phyloP scores from a whole-genome alignment of 2,113 vertebrate genomes.

The human region DNA sequence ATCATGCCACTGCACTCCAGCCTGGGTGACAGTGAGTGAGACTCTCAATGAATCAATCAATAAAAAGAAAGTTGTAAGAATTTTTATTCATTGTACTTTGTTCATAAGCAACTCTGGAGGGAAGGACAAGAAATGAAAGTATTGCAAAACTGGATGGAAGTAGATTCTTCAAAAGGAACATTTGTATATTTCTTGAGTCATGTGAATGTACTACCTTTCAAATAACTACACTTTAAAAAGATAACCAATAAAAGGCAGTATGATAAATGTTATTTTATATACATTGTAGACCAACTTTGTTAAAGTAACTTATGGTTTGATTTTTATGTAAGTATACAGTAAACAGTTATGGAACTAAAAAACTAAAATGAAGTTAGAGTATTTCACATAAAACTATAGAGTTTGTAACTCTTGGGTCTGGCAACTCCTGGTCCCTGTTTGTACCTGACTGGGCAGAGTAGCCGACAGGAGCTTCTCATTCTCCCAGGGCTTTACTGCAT shows the following conservation, averaged over 20 bases:
- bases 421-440: too few relatives aligned
- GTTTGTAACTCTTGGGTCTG: neutral
- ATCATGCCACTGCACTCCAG: too few relatives aligned
- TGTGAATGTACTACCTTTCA: neutral
- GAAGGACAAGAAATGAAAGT: neutral
- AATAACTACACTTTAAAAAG: neutral
- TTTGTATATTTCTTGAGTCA: neutral
- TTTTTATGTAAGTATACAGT: neutral
- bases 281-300: neutral
- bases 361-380: neutral
- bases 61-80: neutral
- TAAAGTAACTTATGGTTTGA: neutral
- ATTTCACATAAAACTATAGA: neutral
- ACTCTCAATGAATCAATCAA: too few relatives aligned
- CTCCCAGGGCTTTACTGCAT: neutral
- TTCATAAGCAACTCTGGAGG: neutral
- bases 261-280: neutral
- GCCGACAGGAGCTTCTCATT: too few relatives aligned
- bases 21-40: too few relatives aligned
- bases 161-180: too few relatives aligned
- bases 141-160: neutral
- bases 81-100: neutral
- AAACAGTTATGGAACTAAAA: accelerated
- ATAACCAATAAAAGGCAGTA: neutral
- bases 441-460: too few relatives aligned